Conservation (phyloP, 2,888 invertebrate species). For the Campoplex capitator region DNA sequence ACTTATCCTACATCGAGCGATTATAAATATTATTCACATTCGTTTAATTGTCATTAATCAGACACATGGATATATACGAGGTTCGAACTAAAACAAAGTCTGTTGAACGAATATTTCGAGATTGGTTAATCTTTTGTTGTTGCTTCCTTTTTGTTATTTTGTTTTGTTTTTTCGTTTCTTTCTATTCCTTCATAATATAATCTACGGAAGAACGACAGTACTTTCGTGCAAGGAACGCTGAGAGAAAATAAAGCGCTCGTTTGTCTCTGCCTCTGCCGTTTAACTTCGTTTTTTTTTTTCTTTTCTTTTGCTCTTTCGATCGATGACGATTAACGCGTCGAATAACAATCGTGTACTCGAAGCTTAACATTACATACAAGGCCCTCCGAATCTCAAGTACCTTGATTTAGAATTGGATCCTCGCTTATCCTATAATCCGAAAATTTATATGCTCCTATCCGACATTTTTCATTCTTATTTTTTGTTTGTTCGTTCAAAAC, state of each 20-base stretch:
- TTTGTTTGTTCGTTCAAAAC: constrained; percentile 40
- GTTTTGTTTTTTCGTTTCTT: constrained; percentile 22
- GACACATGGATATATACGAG: constrained; percentile 58
- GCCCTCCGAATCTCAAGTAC: constrained; percentile 65
- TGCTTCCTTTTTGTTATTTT: neutral
- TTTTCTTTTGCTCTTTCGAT: neutral
- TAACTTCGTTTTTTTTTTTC: constrained; percentile 19
- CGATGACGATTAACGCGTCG: constrained; percentile 23
- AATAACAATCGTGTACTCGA: constrained; percentile 36
- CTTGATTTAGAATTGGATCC: constrained; percentile 70
- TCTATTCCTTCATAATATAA: constrained; percentile 25
- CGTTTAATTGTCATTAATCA: constrained; percentile 66
- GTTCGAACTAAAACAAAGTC: constrained; percentile 53
- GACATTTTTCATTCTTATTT: constrained; percentile 16
- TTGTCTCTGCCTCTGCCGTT: constrained; percentile 64
- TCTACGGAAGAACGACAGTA: constrained; percentile 58
- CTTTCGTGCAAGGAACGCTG: constrained; percentile 68
- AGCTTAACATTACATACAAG: constrained; percentile 69
- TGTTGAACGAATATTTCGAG: neutral
- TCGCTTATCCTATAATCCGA: constrained; percentile 59
- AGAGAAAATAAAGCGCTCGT: constrained; percentile 65
- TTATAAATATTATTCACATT: constrained; percentile 70
- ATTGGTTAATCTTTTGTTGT: neutral
- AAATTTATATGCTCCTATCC: constrained; percentile 52
- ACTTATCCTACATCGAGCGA: constrained; percentile 71